Evolutionary conservation across 2,888 invertebrate genomes (phyloP), one percentile per base, ranked within the genome.

Genomic region (Alloplasta piceator): DNA sequence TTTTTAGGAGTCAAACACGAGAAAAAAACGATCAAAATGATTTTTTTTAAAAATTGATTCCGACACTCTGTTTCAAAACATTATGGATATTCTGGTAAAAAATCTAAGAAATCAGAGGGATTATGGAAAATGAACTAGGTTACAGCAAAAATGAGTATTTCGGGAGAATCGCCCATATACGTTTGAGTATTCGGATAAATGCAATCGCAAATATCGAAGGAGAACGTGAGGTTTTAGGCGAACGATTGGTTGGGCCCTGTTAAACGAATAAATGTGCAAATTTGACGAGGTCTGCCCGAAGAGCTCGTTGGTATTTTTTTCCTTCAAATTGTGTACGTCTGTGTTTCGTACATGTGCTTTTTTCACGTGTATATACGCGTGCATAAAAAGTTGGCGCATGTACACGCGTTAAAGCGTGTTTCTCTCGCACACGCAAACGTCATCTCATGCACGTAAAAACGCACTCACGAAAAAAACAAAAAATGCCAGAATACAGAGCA

Each of bases 211-310:
- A 84, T 83, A 84, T 78, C 80, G 79, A 84, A 84, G 70, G 79
- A 26, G 26, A 85, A 82, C 79, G 81, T 81, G 87, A 86, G 86
- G 79, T 86, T 89, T 89, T 86, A 84, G 85, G 86, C 87, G 84
- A 63, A 16, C 85, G 86, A 90, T 87, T 88, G 88, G 26, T 26
- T 86, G 86, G 83, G 81, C 83, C 83, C 26, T 80, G 80, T 75
- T 90, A 90, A 90, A 87, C 89, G 90, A 90, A 91, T 90, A 90
- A 91, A 91, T 88, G 90, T 90, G 91, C 89, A 90, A 91, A 90
- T 91, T 90, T 88, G 87, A 87, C 87, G 86, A 88, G 84, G 85
- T 26, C 85, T 78, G 73, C 67, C 68, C 79, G 56, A n/a, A 68
- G 58, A 26, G 60, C 61, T 71, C 66, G 71, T 55, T 60, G 48